phyloP scores from a whole-genome alignment of 2,888 invertebrate genomes.

The Halictus quadricinctus region DNA sequence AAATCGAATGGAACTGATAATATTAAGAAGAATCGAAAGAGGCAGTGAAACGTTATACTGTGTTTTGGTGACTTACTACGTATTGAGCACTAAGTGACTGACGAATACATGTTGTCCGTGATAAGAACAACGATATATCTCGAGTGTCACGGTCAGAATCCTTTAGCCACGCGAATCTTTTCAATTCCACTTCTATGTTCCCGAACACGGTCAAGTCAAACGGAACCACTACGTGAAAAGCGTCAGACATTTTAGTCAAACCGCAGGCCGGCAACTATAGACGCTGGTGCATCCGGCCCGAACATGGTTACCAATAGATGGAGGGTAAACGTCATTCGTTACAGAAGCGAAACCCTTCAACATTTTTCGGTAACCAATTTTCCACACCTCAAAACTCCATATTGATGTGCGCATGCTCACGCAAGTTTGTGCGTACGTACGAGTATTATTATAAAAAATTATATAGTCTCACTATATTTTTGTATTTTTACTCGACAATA shows the following conservation, averaged over 20 bases:
- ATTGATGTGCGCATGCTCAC: neutral
- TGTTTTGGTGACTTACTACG: constrained; percentile 52
- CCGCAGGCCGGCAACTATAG: constrained; percentile 57
- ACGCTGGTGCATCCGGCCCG: neutral
- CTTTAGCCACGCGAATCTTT: constrained; percentile 10
- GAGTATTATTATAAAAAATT: neutral
- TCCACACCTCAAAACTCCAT: no score
- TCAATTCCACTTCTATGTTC: constrained; percentile 21
- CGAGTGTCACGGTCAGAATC: neutral
- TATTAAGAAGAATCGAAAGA: neutral
- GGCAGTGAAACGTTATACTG: constrained; percentile 19
- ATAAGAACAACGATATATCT: constrained; percentile 16
- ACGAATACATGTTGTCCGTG: constrained; percentile 46
- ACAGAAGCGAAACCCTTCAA: no score
- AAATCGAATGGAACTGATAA: neutral
- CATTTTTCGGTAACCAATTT: no score
- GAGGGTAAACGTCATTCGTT: constrained; percentile 18
- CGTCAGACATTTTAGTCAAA: constrained; percentile 67
- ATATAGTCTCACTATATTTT: no score
- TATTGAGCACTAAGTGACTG: constrained; percentile 48
- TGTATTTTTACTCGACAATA: neutral
- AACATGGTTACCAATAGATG: constrained; percentile 44
- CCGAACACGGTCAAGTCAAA: constrained; percentile 51
- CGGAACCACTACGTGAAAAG: constrained; percentile 44
- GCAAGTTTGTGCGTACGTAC: neutral